Base-by-base conservation (phyloP, 2,797 vertebrate species). In the Eidolon dupreanum region DNA sequence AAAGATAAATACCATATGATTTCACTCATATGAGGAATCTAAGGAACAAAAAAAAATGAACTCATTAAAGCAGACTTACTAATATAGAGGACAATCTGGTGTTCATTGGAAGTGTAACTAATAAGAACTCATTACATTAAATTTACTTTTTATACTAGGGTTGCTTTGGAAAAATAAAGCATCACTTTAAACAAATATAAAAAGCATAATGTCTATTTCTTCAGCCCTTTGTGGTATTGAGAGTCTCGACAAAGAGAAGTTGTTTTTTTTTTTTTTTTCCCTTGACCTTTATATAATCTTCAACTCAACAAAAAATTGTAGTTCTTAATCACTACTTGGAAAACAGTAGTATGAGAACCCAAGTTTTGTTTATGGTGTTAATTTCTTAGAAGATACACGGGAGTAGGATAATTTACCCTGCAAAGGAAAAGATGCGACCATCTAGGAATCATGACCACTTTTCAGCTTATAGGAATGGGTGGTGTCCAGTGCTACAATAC, bases 241-340 rank as follows among this genome's bases (percentile, higher is more conserved):
- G 77, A 77, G 20, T 84, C 24, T 92, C 59, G 88, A 91, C 46
- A 57, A 94, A 87, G 49, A 66, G 26, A 93, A 81, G 2, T 59
- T 81, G 41, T 77, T 94, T 95, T 65, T 87, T 91, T 88, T 94
- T 59, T 70, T 83, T 94, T 96, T 94, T 70, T 1, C 12, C 46
- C 87, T 95, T 92, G 55, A 95, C 84, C 84, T 95, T 92, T 88
- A 81, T 75, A 75, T 92, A 93, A 93, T 87, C 74, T 89, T 91
- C 46, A 95, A 88, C 92, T 75, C 28, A 4, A 90, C 82, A 28
- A 79, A 77, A 97, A 96, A 96, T 92, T 97, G 20, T 87, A 93
- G 65, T 89, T 97, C 63, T 97, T 96, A 97, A 97, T 97, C 70
- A 94, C 95, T 93, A 49, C 24, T 92, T 87, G 66, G 26, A 94